These are phyloP conservation scores for Hypercompe scribonia DNA, from an alignment of 2,888 invertebrate species.

Conservation along the genomic window DNA sequence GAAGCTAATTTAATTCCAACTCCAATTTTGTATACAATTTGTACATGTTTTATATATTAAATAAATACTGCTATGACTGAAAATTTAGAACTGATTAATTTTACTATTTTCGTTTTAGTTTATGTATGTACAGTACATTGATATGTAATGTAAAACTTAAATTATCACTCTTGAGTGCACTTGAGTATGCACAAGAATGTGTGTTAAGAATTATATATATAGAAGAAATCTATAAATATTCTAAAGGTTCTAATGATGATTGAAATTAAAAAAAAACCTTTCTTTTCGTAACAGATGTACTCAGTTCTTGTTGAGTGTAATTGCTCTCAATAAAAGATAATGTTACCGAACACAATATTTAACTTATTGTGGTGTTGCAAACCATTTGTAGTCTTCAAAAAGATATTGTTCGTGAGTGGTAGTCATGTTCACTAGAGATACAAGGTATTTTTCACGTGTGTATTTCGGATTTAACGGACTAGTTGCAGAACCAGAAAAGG, in stretches of 20 bases:
- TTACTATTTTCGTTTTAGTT: background rate
- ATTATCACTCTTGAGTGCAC: background rate
- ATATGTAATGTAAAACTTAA: background rate
- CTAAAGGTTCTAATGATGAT: background rate
- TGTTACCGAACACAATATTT: background rate
- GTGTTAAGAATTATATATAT: background rate
- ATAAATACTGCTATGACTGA: background rate
- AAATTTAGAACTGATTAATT: background rate
- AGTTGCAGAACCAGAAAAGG: too few species aligned
- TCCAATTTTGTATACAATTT: constrained; percentile 3
- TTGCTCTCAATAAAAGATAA: background rate
- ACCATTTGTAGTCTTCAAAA: too few species aligned
- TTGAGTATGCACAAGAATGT: background rate
- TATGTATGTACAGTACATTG: background rate
- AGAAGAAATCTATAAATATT: background rate
- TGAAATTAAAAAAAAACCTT: background rate
- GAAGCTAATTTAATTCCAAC: background rate
- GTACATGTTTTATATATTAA: background rate
- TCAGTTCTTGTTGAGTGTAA: background rate
- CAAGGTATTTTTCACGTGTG: background rate
- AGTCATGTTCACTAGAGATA: background rate
- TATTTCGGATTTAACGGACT: background rate
- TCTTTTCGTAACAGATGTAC: too few species aligned
- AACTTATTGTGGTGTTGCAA: background rate
- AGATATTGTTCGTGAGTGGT: background rate